Conservation (phyloP, 1,140 invertebrate genomes). For the Ostrea edulis region DNA sequence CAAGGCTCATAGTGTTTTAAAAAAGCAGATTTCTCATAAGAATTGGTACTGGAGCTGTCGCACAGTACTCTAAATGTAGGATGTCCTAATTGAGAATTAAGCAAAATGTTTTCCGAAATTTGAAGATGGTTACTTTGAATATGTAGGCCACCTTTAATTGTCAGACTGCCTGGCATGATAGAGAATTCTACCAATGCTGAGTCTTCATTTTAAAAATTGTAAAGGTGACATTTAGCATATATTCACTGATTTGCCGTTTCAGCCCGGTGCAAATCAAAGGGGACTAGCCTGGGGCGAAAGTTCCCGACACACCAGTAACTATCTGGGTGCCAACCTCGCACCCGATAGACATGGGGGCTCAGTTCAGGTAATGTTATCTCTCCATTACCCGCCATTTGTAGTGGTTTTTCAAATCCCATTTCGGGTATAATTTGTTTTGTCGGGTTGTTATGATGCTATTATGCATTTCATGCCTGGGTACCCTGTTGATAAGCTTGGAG, state of each 20-base stretch:
- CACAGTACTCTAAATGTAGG: not conserved
- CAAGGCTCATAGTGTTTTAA: not conserved
- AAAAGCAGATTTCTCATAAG: not conserved
- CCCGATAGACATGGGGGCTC: conserved; percentile 94
- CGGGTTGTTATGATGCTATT: not conserved
- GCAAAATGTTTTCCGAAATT: not conserved
- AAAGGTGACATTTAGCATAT: not conserved
- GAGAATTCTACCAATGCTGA: not conserved
- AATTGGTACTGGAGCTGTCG: too few species aligned
- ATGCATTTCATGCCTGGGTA: not conserved
- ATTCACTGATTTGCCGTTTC: conserved; percentile 71
- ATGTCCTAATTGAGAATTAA: not conserved
- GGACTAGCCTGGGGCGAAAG: conserved; percentile 77
- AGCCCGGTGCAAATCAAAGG: conserved; percentile 72
- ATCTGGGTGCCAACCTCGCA: conserved; percentile 86
- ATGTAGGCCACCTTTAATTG: not conserved
- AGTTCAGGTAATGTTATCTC: conserved; percentile 88
- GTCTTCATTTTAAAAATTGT: not conserved
- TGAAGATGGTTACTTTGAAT: not conserved
- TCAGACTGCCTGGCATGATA: not conserved
- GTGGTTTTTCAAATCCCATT: conserved; percentile 12
- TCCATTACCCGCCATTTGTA: conserved; percentile 27
- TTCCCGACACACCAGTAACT: conserved; percentile 73
- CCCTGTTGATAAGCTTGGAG: conserved; percentile 11
- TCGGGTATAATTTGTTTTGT: conserved; percentile 37